Conservation (phyloP, 2,797 vertebrate genomes). For the Sciurus carolinensis region DNA sequence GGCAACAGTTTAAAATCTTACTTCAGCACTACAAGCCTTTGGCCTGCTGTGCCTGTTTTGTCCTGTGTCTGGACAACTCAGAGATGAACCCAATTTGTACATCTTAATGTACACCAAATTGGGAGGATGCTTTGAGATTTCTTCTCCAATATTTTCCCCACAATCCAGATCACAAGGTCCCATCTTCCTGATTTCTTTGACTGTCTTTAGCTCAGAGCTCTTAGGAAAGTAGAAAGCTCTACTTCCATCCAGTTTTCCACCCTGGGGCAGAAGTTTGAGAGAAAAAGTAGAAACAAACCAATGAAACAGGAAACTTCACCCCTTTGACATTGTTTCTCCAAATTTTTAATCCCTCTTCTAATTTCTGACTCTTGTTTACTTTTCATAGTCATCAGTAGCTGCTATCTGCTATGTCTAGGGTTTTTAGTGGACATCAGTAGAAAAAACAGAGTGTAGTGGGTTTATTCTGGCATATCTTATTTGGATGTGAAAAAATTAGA, state of each 20-base stretch:
- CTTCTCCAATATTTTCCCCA: neutral
- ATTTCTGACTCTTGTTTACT: neutral
- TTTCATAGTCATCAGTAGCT: neutral
- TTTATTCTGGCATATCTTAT: neutral
- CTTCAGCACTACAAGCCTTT: neutral
- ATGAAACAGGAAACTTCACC: neutral
- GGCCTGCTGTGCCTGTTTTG: neutral
- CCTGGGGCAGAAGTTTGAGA: neutral
- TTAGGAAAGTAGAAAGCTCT: neutral
- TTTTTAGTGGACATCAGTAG: neutral
- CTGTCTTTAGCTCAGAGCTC: neutral
- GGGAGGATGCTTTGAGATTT: neutral
- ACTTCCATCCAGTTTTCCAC: neutral
- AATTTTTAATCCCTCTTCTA: neutral
- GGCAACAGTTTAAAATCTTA: conserved; percentile 5
- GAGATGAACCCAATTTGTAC: neutral
- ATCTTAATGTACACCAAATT: neutral
- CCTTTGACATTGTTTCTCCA: neutral
- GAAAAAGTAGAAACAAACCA: neutral
- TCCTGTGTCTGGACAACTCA: neutral
- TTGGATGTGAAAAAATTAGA: neutral
- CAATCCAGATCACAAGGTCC: neutral
- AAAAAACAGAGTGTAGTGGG: neutral
- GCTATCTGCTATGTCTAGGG: neutral
- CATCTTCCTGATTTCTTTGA: neutral